phyloP scores from a whole-genome alignment of 2,797 vertebrate species.

The Distichodus sexfasciatus region DNA sequence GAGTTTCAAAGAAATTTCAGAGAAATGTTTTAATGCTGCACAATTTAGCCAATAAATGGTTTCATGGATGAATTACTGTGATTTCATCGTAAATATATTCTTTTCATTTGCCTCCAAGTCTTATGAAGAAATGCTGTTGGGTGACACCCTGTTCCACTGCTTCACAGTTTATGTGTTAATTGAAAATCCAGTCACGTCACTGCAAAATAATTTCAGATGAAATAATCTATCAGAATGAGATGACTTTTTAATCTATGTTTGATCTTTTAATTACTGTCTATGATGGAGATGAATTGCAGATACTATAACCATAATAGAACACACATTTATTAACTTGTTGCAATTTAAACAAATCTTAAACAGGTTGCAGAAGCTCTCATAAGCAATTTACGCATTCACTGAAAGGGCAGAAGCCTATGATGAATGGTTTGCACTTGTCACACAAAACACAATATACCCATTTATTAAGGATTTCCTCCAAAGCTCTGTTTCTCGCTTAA shows the following conservation, averaged over 20 bases:
- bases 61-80: background rate
- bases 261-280: too few species aligned
- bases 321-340: too few species aligned
- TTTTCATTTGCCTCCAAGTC: background rate
- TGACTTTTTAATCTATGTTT: too few species aligned
- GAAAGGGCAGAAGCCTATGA: constrained; percentile 61
- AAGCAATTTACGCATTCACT: constrained; percentile 25
- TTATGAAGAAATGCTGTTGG: background rate
- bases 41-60: background rate
- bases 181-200: constrained; percentile 22
- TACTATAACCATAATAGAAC: too few species aligned
- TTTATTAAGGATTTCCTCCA: constrained; percentile 42
- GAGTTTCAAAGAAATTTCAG: background rate
- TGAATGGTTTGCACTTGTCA: constrained; percentile 63
- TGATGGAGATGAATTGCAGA: too few species aligned
- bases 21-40: background rate
- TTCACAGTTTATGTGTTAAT: background rate
- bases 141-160: too few species aligned
- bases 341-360: too few species aligned
- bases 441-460: constrained; percentile 49
- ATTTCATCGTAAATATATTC: background rate
- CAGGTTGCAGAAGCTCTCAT: constrained; percentile 45
- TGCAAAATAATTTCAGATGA: constrained; percentile 6
- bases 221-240: constrained; percentile 7
- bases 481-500: constrained; percentile 63